Base-by-base conservation (phyloP, 2,113 vertebrate genomes). In the Tragulus kanchil region DNA sequence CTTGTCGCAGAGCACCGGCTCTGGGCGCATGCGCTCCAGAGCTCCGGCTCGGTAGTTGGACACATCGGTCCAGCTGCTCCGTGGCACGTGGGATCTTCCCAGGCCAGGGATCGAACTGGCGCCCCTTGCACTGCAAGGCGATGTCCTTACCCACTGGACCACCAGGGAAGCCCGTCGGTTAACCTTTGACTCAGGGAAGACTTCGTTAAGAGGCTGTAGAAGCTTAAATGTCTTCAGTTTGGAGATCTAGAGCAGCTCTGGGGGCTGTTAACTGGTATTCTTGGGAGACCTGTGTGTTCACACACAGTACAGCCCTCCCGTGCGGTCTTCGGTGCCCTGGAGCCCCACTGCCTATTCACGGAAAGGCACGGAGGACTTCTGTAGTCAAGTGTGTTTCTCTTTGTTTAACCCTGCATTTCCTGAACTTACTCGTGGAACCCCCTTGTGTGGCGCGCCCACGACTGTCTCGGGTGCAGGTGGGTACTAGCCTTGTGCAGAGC, bases 221-320 rank as follows among this genome's bases (percentile, higher is more conserved):
- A n/a, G 31, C 31, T 78, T 36, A 36, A n/a, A 62, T 19, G 16
- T 12, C 69, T 3, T 15, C 71, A 23, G 28, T 61, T 50, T 50
- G 86, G 42, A 19, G 8, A 1, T 7, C 19, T n/a, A 25, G 71
- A 62, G 58, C 56, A 17, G 71, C 58, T 13, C 4, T 36, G 8
- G 54, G 25, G 6, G 26, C 14, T 62, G 36, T 48, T 84, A 45
- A 17, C 36, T 26, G n/a, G 12, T 36, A 4, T n/a, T n/a, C 5
- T 50, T 65, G 17, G 19, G 45, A 65, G 45, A 9, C 45, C 31
- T 19, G 19, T 25, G 56, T 77, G 71, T 13, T 25, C 59, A 4
- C 21, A 15, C 0, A 3, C 7, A 8, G 26, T 3, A 0, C 69
- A 10, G 36, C 42, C 67, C n/a, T 14, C 16, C 67, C 2, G 10